These are phyloP conservation scores for Apamea monoglypha DNA, from an alignment of 2,888 invertebrate genomes.

Conservation along the genomic window DNA sequence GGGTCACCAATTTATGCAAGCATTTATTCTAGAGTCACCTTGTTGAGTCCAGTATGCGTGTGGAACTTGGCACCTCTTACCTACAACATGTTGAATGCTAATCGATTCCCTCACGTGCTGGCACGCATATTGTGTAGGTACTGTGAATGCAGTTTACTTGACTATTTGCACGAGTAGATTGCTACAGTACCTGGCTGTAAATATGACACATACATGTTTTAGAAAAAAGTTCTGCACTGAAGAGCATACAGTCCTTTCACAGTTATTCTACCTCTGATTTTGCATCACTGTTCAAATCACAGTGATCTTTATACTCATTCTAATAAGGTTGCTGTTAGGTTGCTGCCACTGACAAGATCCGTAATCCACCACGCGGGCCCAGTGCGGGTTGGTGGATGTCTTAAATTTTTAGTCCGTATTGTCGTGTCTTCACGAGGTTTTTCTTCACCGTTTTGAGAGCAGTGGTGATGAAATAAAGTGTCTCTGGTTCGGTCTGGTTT, in stretches of 20 bases:
- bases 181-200: background rate
- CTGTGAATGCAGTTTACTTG: slow-evolving; percentile 2
- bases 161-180: background rate
- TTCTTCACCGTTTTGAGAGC: background rate
- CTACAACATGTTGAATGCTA: slow-evolving; percentile 32
- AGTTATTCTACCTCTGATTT: background rate
- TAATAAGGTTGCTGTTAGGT: background rate
- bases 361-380: background rate
- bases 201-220: background rate
- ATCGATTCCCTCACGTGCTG: slow-evolving; percentile 31
- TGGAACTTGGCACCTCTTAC: slow-evolving; percentile 41
- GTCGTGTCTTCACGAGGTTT: too few species aligned
- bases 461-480: background rate
- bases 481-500: too few species aligned
- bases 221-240: background rate
- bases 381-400: background rate
- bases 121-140: slow-evolving; percentile 24
- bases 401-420: too few species aligned
- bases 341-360: background rate
- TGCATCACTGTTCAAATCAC: background rate
- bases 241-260: background rate
- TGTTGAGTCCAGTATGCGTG: slow-evolving; percentile 24
- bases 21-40: slow-evolving; percentile 14
- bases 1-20: slow-evolving; percentile 12
- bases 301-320: background rate